phyloP scores from a whole-genome alignment of 2,797 vertebrate species.

The Numenius phaeopus region DNA sequence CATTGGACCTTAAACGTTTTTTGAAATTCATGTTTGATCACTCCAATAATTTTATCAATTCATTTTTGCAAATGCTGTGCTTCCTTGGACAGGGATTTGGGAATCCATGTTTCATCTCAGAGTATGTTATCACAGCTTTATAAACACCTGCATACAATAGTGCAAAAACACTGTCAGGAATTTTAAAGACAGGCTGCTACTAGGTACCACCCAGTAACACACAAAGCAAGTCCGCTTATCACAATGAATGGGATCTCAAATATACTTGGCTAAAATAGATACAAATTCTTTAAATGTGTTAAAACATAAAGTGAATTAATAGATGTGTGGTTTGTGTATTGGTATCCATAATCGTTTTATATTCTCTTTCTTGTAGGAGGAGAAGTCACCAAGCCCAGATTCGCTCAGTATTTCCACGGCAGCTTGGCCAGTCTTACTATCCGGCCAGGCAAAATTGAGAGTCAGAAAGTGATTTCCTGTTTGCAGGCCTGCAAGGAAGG shows the following conservation, averaged over 20 bases:
- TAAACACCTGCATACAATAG: neutral
- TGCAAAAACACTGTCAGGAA: neutral
- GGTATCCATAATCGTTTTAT: neutral
- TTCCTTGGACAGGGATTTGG: neutral
- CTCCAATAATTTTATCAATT: neutral
- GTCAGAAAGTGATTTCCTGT: conserved; percentile 96
- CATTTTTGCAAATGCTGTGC: neutral
- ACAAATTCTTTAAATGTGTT: neutral
- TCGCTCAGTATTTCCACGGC: conserved; percentile 95
- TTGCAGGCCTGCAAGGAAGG: conserved; percentile 98
- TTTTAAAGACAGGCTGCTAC: neutral
- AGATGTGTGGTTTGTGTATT: neutral
- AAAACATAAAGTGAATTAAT: neutral
- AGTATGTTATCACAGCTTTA: neutral
- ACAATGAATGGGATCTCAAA: neutral
- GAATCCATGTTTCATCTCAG: neutral
- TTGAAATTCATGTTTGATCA: neutral
- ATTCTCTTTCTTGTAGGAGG: conserved; percentile 83
- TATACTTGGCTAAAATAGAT: neutral
- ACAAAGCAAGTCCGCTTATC: neutral
- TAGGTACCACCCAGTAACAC: neutral
- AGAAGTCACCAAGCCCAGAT: conserved; percentile 92
- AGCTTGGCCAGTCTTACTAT: conserved; percentile 96
- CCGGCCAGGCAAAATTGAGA: conserved; percentile 93
- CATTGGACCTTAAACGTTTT: neutral